phyloP scores from a whole-genome alignment of 2,113 vertebrate genomes.

The Melanerpes aurifrons region DNA sequence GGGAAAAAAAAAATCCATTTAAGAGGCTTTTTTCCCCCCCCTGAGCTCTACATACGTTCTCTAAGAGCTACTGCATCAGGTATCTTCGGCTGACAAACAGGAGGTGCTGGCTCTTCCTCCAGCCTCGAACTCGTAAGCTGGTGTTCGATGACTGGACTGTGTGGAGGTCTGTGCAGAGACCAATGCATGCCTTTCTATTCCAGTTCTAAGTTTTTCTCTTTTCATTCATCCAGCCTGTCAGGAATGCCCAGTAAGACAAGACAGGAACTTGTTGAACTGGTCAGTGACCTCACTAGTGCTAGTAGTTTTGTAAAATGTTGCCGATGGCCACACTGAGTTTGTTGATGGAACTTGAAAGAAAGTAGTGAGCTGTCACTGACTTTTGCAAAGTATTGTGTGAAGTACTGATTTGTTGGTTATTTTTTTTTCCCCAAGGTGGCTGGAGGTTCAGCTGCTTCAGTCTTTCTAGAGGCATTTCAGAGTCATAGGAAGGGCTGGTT shows the following conservation, averaged over 20 bases:
- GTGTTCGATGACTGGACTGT: rapidly evolving
- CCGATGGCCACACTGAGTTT: background rate
- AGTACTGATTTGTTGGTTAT: background rate
- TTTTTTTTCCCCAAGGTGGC: background rate
- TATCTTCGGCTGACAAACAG: rapidly evolving
- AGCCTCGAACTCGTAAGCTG: rapidly evolving
- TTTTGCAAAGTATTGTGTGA: background rate
- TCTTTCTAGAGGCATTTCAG: background rate
- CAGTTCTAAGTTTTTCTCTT: background rate
- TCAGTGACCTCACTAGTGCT: background rate
- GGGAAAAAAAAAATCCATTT: background rate
- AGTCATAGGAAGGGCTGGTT: background rate
- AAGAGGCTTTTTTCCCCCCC: background rate
- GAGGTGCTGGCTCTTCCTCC: background rate
- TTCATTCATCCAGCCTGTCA: background rate
- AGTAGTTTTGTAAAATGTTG: background rate
- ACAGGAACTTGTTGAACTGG: background rate
- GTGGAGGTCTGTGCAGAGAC: background rate
- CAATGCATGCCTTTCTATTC: background rate
- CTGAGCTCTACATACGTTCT: background rate
- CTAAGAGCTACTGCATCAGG: background rate
- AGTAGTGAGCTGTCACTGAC: background rate
- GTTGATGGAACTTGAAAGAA: background rate
- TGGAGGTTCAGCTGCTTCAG: background rate
- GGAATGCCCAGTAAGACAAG: background rate